These are phyloP conservation scores for Volucella bombylans DNA, from an alignment of 2,888 invertebrate genomes.

Conservation along the genomic window DNA sequence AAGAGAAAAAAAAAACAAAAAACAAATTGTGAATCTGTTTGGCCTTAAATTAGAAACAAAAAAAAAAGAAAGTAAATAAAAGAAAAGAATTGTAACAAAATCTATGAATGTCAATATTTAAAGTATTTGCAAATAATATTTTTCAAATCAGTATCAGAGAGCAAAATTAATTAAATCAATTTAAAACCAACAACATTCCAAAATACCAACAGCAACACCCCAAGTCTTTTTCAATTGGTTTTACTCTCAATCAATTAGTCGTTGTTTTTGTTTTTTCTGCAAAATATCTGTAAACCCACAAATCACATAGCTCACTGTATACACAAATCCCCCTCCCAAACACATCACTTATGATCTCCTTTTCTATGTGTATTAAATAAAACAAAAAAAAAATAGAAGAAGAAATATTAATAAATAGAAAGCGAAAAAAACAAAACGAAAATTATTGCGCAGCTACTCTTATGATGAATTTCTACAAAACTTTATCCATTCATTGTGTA, in stretches of 20 bases:
- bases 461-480: slow-evolving; percentile 16
- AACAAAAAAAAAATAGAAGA: background rate
- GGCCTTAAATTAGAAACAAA: slow-evolving; percentile 54
- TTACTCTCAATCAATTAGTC: background rate
- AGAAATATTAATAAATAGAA: no score
- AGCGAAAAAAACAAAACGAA: slow-evolving; percentile 4
- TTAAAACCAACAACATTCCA: slow-evolving; percentile 47
- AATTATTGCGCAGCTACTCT: background rate
- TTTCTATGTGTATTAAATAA: slow-evolving; percentile 40
- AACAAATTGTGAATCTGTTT: slow-evolving; percentile 64
- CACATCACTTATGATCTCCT: slow-evolving; percentile 56
- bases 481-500: slow-evolving; percentile 21
- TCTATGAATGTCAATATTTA: slow-evolving; percentile 43
- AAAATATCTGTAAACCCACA: slow-evolving; percentile 22
- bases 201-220: background rate
- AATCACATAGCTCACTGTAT: background rate
- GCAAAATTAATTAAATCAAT: slow-evolving; percentile 38
- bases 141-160: slow-evolving; percentile 10
- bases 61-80: slow-evolving; percentile 18
- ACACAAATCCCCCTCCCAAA: slow-evolving; percentile 14
- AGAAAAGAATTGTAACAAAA: slow-evolving; percentile 1
- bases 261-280: slow-evolving; percentile 29
- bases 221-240: background rate
- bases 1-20: slow-evolving; percentile 16
- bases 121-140: slow-evolving; percentile 22